Evolutionary conservation across 2,797 vertebrate species (phyloP).

Genomic region (Melanotaenia parkinsoni): DNA sequence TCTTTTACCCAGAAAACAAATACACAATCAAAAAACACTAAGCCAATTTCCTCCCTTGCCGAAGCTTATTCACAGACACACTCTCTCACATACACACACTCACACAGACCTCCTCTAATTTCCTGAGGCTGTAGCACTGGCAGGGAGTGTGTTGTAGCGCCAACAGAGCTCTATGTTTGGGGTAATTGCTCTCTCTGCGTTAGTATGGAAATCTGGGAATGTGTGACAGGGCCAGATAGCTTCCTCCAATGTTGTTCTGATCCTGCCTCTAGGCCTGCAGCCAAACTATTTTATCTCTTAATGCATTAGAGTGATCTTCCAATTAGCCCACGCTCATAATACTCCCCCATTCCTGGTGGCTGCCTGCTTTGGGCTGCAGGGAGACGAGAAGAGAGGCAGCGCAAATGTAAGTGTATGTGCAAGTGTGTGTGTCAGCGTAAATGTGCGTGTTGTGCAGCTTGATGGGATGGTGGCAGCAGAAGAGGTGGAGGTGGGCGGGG

Average conservation of each 20-base stretch:
- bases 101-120: slow-evolving; percentile 77
- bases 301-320: slow-evolving; percentile 99
- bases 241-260: slow-evolving; percentile 96
- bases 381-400: slow-evolving; percentile 50
- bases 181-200: slow-evolving; percentile 95
- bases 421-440: slow-evolving; percentile 52
- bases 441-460: slow-evolving; percentile 57
- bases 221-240: slow-evolving; percentile 99
- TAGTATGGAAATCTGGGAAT: slow-evolving; percentile 99
- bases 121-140: slow-evolving; percentile 86
- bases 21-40: slow-evolving; percentile 84
- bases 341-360: slow-evolving; percentile 95
- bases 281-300: slow-evolving; percentile 99
- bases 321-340: slow-evolving; percentile 99
- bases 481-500: slow-evolving; percentile 55
- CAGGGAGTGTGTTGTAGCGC: slow-evolving; percentile 89
- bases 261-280: slow-evolving; percentile 98
- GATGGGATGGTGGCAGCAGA: slow-evolving; percentile 57
- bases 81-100: slow-evolving; percentile 43
- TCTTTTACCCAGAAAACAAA: slow-evolving; percentile 80
- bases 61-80: slow-evolving; percentile 69
- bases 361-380: slow-evolving; percentile 78
- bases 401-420: slow-evolving; percentile 39
- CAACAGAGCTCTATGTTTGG: slow-evolving; percentile 97
- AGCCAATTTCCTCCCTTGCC: slow-evolving; percentile 81